Percentiles rank a stretch among this genome's conserved stretches.
Evolutionary conservation across 2,888 invertebrate genomes (phyloP).

Genomic region (Dryadula phaetusa): DNA sequence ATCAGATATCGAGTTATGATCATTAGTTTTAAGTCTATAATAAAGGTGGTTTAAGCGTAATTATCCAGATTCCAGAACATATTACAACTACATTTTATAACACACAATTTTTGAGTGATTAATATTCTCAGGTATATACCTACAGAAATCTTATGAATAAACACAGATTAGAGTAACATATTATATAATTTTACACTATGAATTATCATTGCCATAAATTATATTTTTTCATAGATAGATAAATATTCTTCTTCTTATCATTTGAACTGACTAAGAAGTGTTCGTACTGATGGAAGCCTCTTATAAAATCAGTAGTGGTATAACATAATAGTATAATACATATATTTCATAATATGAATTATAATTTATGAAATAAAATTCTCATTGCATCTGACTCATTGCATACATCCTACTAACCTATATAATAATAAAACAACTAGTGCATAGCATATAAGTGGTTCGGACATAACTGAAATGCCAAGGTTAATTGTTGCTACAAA

Average conservation of each 20-base stretch:
- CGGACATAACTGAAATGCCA: slow-evolving; percentile 35
- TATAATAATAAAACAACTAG: slow-evolving; percentile 16
- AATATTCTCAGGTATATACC: too few species aligned
- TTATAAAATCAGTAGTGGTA: not conserved
- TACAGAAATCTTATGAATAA: too few species aligned
- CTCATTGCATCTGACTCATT: slow-evolving; percentile 9
- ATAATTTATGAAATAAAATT: not conserved
- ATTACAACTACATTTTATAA: too few species aligned
- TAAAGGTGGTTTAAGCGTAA: not conserved
- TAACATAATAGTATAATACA: not conserved
- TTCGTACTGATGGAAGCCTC: not conserved
- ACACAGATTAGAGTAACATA: too few species aligned
- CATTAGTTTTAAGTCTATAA: not conserved
- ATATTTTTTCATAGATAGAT: too few species aligned
- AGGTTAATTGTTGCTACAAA: slow-evolving; percentile 36
- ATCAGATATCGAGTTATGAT: not conserved
- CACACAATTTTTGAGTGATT: too few species aligned
- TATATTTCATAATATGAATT: not conserved
- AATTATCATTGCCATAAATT: too few species aligned
- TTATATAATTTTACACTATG: too few species aligned
- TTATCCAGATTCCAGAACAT: not conserved
- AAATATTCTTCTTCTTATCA: too few species aligned
- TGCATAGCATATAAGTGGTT: slow-evolving; percentile 12
- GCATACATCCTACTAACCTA: slow-evolving; percentile 5
- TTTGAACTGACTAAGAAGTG: too few species aligned